phyloP scores from a whole-genome alignment of 1,140 invertebrate genomes.

The Macrosteles quadrilineatus region DNA sequence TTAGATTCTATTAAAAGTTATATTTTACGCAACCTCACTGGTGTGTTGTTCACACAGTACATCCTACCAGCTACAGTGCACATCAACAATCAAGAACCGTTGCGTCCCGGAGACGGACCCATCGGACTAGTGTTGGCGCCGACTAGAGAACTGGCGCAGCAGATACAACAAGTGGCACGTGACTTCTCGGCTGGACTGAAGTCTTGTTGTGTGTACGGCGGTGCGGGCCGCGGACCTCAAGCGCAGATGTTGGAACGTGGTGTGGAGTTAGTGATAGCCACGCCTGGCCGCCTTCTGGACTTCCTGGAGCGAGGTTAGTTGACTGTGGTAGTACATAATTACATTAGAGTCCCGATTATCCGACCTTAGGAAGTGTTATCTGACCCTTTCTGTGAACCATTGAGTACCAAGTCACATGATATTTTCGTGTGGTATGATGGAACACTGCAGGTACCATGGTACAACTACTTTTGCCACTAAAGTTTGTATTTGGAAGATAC shows the following conservation, averaged over 20 bases:
- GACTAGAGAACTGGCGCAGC: conserved; percentile 86
- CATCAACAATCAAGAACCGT: conserved; percentile 86
- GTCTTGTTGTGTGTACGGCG: conserved; percentile 89
- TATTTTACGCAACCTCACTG: too few species aligned
- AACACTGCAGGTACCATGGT: too few species aligned
- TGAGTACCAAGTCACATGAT: too few species aligned
- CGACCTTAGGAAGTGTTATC: too few species aligned
- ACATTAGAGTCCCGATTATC: too few species aligned
- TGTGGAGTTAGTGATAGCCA: conserved; percentile 82
- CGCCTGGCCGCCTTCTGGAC: conserved; percentile 87
- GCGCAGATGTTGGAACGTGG: conserved; percentile 93
- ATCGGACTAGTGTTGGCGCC: conserved; percentile 86
- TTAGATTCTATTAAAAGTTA: too few species aligned
- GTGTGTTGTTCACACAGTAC: too few species aligned
- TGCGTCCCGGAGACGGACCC: conserved; percentile 75
- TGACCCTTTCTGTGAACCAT: too few species aligned
- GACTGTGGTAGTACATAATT: too few species aligned
- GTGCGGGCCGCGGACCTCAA: conserved; percentile 74
- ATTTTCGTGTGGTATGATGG: too few species aligned
- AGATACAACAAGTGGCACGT: conserved; percentile 87
- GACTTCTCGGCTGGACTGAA: conserved; percentile 86
- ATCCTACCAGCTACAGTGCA: conserved; percentile 87
- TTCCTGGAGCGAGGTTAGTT: conserved; percentile 78
- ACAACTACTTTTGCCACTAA: too few species aligned
- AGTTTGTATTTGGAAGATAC: too few species aligned